These are phyloP conservation scores for Drosophila lini DNA, from an alignment of 1,140 invertebrate genomes.

Conservation along the genomic window DNA sequence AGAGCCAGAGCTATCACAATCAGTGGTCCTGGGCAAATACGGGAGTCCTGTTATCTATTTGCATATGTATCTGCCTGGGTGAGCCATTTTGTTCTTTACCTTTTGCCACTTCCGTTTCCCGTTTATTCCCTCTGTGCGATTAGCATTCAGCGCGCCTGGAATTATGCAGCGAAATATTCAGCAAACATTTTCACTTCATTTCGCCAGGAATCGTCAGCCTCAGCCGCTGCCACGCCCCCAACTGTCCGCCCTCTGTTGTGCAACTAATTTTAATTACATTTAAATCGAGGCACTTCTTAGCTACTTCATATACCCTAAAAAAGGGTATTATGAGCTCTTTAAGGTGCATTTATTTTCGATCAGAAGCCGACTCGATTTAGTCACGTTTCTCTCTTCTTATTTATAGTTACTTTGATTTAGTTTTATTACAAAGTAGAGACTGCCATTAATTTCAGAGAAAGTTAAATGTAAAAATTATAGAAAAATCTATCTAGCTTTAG, in stretches of 20 bases:
- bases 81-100: slow-evolving; percentile 22
- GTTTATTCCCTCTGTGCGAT: background rate
- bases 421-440: too few species aligned
- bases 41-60: slow-evolving; percentile 17
- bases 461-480: too few species aligned
- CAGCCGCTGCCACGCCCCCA: slow-evolving; percentile 10
- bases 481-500: too few species aligned
- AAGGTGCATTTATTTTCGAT: background rate
- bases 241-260: slow-evolving; percentile 15
- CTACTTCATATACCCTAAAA: background rate
- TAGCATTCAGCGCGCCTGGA: slow-evolving; percentile 26
- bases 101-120: slow-evolving; percentile 28
- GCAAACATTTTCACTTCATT: slow-evolving; percentile 67
- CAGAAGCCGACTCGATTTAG: background rate
- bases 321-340: background rate
- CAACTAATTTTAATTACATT: slow-evolving; percentile 67
- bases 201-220: slow-evolving; percentile 46
- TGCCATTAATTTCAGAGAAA: too few species aligned
- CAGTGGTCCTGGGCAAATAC: slow-evolving; percentile 20
- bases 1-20: slow-evolving; percentile 9
- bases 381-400: too few species aligned
- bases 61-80: slow-evolving; percentile 20
- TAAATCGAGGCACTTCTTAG: slow-evolving; percentile 42
- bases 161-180: slow-evolving; percentile 61
- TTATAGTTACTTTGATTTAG: too few species aligned